These are phyloP conservation scores for Tetraodon nigroviridis DNA, from an alignment of 2,113 vertebrate genomes.

Conservation along the genomic window DNA sequence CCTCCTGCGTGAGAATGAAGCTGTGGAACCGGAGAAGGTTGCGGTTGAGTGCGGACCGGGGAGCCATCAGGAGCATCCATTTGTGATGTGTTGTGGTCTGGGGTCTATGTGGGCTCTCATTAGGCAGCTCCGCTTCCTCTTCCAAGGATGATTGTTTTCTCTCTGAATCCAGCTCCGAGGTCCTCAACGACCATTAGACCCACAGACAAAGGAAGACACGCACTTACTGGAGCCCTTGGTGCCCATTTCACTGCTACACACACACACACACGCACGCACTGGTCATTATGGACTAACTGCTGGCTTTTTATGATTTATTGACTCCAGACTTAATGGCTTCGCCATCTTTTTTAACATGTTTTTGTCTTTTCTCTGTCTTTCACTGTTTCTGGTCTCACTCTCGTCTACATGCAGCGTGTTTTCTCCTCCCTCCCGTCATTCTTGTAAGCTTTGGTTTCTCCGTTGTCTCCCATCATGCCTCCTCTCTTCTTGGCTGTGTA, in stretches of 20 bases:
- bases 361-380: slow-evolving; percentile 40
- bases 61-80: slow-evolving; percentile 41
- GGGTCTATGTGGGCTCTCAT: slow-evolving; percentile 57
- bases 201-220: slow-evolving; percentile 3
- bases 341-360: slow-evolving; percentile 33
- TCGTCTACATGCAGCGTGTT: slow-evolving; percentile 6
- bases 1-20: background rate
- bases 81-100: slow-evolving; percentile 55
- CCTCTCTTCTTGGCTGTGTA: slow-evolving; percentile 1
- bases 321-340: slow-evolving; percentile 63
- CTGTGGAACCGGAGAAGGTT: background rate
- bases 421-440: background rate
- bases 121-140: slow-evolving; percentile 58
- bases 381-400: background rate
- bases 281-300: slow-evolving; percentile 53
- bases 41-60: slow-evolving; percentile 1
- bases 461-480: background rate
- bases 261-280: slow-evolving; percentile 21
- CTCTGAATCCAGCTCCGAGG: slow-evolving; percentile 53
- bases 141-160: slow-evolving; percentile 63
- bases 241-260: slow-evolving; percentile 20
- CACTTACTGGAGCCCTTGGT: slow-evolving; percentile 17
- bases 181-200: slow-evolving; percentile 30
- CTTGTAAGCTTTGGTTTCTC: background rate
- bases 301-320: slow-evolving; percentile 69